Conservation (phyloP, 1,140 invertebrate genomes). For the Bombyx mori region ASM3026992v2 NC_085128.1:12400001-12400500, state of each 20-base stretch:
- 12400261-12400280: too few species aligned
- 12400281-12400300: slow-evolving; percentile 3
- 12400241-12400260: too few species aligned
- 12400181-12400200: too few species aligned
- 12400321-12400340: slow-evolving; percentile 45
- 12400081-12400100: slow-evolving; percentile 51
- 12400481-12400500: too few species aligned
- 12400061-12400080: slow-evolving; percentile 50
- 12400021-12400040: slow-evolving; percentile 27
- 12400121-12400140: too few species aligned
- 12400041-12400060: slow-evolving; percentile 25
- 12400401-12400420: slow-evolving; percentile 69
- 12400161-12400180: too few species aligned
- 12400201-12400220: too few species aligned
- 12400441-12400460: too few species aligned
- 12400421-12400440: slow-evolving; percentile 34
- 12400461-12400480: too few species aligned
- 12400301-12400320: slow-evolving; percentile 49
- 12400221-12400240: too few species aligned
- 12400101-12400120: too few species aligned
- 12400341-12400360: slow-evolving; percentile 66
- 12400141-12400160: too few species aligned
- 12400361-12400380: slow-evolving; percentile 68
- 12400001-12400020: slow-evolving; percentile 31
- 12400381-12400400: slow-evolving; percentile 67